Base-by-base conservation (phyloP, 2,797 vertebrate species). In the Eidolon dupreanum region DNA sequence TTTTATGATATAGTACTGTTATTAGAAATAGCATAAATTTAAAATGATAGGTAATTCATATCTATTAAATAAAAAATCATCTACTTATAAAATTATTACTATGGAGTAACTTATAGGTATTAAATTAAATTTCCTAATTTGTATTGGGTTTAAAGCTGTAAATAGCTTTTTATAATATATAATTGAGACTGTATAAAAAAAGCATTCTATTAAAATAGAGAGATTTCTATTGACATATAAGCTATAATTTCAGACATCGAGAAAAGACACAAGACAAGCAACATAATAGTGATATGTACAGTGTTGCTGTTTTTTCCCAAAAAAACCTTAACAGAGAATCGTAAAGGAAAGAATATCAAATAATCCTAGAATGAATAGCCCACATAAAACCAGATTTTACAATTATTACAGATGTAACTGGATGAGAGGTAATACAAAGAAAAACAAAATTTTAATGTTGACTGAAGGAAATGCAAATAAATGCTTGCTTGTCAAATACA, bases 1-100 rank as follows among this genome's bases (percentile, higher is more conserved):
- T 96, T 98, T 96, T 57, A 92, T 96, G 82, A 77, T 93, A 94
- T 95, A 96, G 97, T 97, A 94, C 65, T 84, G 88, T 77, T 95
- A 97, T 98, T 97, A 97, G 43, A 97, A 98, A 97, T 98, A 98
- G 93, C 96, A 97, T 97, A 88, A 90, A 88, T 97, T 97, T 97
- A 87, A 97, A 97, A 94, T 97, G 89, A 97, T 33, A 33, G 51
- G 75, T 95, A 98, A 97, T 98, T 98, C 93, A 78, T 98, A 97
- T 97, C 93, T 98, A 92, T 98, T 98, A 98, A 66, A 97, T 97
- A 98, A 97, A 95, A 97, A 97, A 71, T 61, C 59, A 91, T 85
- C 68, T 93, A 87, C 96, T 97, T 98, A 97, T 84, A 82, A 94
- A 97, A 96, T 97, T 97, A 75, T 87, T 95, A 89, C 89, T 97